A percentile compares a stretch with the other conserved stretches of the same genome.
phyloP scores from a whole-genome alignment of 2,113 vertebrate genomes.

The Macquaria australasica region DNA sequence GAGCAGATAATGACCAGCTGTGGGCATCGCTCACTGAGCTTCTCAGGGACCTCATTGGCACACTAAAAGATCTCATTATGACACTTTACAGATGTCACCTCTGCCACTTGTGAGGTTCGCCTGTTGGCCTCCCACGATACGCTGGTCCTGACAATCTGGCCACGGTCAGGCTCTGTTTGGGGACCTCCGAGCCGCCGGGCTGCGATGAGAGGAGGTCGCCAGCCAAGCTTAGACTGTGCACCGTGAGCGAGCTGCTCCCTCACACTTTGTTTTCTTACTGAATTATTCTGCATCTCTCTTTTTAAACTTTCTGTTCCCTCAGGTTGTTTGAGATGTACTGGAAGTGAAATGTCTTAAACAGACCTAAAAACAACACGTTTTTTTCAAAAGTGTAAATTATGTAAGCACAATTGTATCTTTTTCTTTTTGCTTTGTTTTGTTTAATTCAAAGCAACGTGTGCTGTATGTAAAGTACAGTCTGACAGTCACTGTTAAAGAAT shows the following conservation, averaged over 20 bases:
- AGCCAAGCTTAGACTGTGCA: slow-evolving; percentile 28
- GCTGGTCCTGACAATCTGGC: slow-evolving; percentile 53
- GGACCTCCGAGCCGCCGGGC: slow-evolving; percentile 41
- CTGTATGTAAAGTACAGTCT: neutral
- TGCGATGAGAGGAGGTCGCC: slow-evolving; percentile 7
- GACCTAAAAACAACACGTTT: slow-evolving; percentile 11
- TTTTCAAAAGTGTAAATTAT: slow-evolving; percentile 14
- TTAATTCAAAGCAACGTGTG: neutral
- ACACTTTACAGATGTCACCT: slow-evolving; percentile 81
- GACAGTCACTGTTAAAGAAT: neutral
- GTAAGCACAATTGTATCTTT: neutral
- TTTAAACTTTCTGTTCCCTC: slow-evolving; percentile 37
- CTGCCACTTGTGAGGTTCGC: slow-evolving; percentile 63
- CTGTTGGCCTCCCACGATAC: slow-evolving; percentile 50
- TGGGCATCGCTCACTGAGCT: slow-evolving; percentile 64
- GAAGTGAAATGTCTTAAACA: slow-evolving; percentile 27
- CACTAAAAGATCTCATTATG: slow-evolving; percentile 77
- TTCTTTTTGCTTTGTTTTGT: neutral
- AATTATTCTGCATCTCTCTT: slow-evolving; percentile 19
- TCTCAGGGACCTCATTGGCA: slow-evolving; percentile 70
- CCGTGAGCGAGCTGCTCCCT: slow-evolving; percentile 29
- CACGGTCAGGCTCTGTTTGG: slow-evolving; percentile 34
- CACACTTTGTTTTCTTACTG: slow-evolving; percentile 19
- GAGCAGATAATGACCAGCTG: slow-evolving; percentile 79
- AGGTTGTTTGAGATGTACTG: slow-evolving; percentile 24